Base-by-base conservation (phyloP, 2,797 vertebrate species). In the Notolepis coatsorum region DNA sequence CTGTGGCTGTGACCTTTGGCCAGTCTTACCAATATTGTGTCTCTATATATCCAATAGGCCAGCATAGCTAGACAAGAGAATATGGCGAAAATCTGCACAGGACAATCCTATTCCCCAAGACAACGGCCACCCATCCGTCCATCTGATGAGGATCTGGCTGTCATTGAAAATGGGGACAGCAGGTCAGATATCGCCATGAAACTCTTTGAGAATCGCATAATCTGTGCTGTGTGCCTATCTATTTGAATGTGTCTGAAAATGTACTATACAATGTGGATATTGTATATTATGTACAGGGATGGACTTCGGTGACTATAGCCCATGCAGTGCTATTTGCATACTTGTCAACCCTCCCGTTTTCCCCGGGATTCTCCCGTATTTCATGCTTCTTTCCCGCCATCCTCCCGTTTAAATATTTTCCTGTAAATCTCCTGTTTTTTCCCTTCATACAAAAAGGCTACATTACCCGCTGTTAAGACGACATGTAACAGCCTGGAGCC, bases 161-260 rank as follows among this genome's bases (percentile, higher is more conserved):
- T 71, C 56, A 73, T 92, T 53, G 95, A 95, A 86, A 95, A 96
- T 33, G 92, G 94, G 62, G 85, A 84, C 61, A 85, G 90, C 93
- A 96, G 97, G 97, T 94, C 25, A 73, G 89, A 70, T 8, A 21
- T 56, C 17, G 57, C 13, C 18, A 59, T 23, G 43, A 42, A 61
- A 9, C 10, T 21, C 27, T 28, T n/a, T 7, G 15, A 31, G 13
- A 15, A 49, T 6, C 15, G 41, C 20, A 18, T 9, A 4, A 18
- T 7, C 10, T 43, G 17, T 43, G 6, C 13, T 43, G 7, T 20
- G 17, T 42, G 15, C 39, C n/a, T 15, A 5, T 15, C 18, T 17
- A 3, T 17, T 6, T 17, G 10, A 15, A 6, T 39, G 38, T 42
- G 2, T 38, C 35, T 38, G 2, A n/a, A n/a, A n/a, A n/a, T n/a